Base-by-base conservation (phyloP, 2,888 invertebrate genomes). In the Tetranychus piercei region DNA sequence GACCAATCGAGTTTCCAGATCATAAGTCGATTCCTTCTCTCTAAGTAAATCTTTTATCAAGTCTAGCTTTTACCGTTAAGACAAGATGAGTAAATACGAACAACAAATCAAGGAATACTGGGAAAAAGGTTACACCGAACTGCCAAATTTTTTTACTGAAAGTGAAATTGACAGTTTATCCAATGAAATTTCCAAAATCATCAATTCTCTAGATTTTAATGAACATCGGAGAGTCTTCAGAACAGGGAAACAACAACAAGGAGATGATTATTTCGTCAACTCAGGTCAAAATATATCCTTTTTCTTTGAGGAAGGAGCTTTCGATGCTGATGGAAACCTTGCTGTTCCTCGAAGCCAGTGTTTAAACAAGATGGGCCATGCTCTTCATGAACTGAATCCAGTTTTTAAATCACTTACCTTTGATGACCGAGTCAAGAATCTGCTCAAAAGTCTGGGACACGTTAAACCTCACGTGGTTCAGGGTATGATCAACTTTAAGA, bases 401-500 rank as follows among this genome's bases (percentile, higher is more conserved):
- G 85, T 87, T 44, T 97, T 95, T 83, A 87, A 88, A 79, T 88
- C 88, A 79, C 85, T 90, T 78, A 91, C 93, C 0, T 92, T 94
- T 82, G 88, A 90, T 81, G 88, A 90, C 77, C 88, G 90, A 78
- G 88, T 97, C 11, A 89, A 90, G 82, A 86, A 88, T 75, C 84
- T 89, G 6, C 89, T 90, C 77, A 87, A 86, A 79, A 87, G 88
- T 78, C 82, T 96, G 15, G 88, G 88, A 5, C 87, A 90, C 76
- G 83, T 85, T 75, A 89, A 90, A 67, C 97, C 97, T 0, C 88
- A 89, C 0, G 87, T 97, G 0, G 89, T 89, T 1, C 97, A 97
- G 82, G 94, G 95, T 84, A 97, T 97, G 97, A 92, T 92, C 81
- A 96, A 97, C 77, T 97, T 92, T 83, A 99, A 97, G 85, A 94